Conservation (phyloP, 2,113 vertebrate genomes). For the Apodemus sylvaticus region DNA sequence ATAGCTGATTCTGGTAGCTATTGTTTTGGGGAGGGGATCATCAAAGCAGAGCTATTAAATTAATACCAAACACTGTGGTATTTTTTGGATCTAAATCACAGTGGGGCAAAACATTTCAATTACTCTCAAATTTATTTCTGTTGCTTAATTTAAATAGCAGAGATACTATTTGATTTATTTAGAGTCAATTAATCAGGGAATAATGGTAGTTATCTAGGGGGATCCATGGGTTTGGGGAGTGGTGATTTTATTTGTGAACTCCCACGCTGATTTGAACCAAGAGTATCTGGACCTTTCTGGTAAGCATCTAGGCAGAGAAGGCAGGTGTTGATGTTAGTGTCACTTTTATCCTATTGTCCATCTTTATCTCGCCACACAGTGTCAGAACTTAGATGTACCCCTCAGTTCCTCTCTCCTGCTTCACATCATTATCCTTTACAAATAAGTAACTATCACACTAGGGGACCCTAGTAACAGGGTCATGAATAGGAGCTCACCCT, state of each 20-base stretch:
- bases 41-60: not conserved
- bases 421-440: not conserved
- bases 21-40: not conserved
- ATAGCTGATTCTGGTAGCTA: not conserved
- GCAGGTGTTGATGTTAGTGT: not conserved
- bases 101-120: not conserved
- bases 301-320: not conserved
- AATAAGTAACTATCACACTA: not conserved
- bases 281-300: not conserved
- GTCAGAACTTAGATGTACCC: not conserved
- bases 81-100: conserved; percentile 5
- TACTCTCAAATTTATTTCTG: conserved; percentile 36
- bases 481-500: not conserved
- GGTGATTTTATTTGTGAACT: conserved; percentile 20
- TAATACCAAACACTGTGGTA: not conserved
- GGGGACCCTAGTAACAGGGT: not conserved
- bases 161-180: conserved; percentile 14
- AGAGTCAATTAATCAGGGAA: conserved; percentile 30
- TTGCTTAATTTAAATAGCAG: conserved; percentile 25
- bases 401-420: not conserved
- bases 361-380: not conserved
- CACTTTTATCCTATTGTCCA: not conserved
- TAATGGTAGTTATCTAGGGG: conserved; percentile 24
- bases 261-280: not conserved
- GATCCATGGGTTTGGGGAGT: not conserved